phyloP scores from a whole-genome alignment of 2,113 vertebrate species.

The Gobius niger region DNA sequence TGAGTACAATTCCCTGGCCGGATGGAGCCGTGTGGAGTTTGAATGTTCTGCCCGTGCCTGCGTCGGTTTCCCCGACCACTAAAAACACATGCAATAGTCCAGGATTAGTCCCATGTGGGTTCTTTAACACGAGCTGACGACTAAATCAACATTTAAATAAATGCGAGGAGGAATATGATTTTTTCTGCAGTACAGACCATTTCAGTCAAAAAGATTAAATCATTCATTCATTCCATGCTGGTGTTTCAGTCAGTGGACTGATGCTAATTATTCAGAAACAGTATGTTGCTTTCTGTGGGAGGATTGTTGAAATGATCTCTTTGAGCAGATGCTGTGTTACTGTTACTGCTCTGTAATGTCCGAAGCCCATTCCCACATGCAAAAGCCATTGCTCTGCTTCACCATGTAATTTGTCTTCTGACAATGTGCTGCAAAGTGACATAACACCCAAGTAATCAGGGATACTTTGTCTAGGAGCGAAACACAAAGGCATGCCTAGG shows the following conservation, averaged over 20 bases:
- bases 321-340: slow-evolving; percentile 66
- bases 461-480: slow-evolving; percentile 70
- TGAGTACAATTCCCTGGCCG: no score
- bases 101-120: no score
- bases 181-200: not conserved
- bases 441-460: slow-evolving; percentile 68
- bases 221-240: slow-evolving; percentile 3
- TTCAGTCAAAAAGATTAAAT: slow-evolving; percentile 1
- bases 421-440: slow-evolving; percentile 58
- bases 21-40: no score
- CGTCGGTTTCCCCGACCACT: no score
- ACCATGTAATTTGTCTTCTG: slow-evolving; percentile 63
- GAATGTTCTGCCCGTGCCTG: no score
- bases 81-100: no score
- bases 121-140: no score
- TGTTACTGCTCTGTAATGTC: slow-evolving; percentile 44
- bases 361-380: slow-evolving; percentile 61
- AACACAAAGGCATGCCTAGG: slow-evolving; percentile 62
- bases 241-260: slow-evolving; percentile 34
- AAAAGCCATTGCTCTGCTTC: slow-evolving; percentile 52
- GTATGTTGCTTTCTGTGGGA: slow-evolving; percentile 33
- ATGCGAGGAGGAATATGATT: not conserved
- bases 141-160: no score
- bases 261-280: slow-evolving; percentile 49
- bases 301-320: slow-evolving; percentile 58